Base-by-base conservation (phyloP, 2,888 invertebrate genomes). In the Caenorhabditis sp. region DNA sequence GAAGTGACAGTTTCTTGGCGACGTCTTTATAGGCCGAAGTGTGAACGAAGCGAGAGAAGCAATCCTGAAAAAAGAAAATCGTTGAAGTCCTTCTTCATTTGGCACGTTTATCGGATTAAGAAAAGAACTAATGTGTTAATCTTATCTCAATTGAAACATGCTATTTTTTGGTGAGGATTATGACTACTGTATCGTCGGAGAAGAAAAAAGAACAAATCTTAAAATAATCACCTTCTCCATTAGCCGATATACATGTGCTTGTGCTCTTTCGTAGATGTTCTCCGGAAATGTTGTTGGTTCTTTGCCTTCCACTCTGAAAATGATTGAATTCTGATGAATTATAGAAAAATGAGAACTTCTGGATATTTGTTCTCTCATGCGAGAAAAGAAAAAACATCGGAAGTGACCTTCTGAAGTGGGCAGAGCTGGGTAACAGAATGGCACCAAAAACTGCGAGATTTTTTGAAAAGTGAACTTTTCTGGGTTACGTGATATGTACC, bases 21-120 rank as follows among this genome's bases (percentile, higher is more conserved):
- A 83, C 77, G 57, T 83, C 81, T 59, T 82, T 83, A 76, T 83
- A 83, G 38, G 74, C 77, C 36, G 67, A 61, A 12, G 83, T 83
- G 70, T 83, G 83, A 2, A 83, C 83, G 65, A 83, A 83, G n/a
- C 83, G 81, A 17, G 81, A 81, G 75, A 83, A 83, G 57, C 83
- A 83, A 66, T 83, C 83, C 77, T 80, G 71, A 14, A 77, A 75
- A 43, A 23, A n/a, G 7, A 25, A 12, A 27, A 50, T 50, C 20
- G 4, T 10, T 50, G 50, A 20, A 50, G 23, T 36, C 5, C 27
- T 23, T 36, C 7, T 20, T 36, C 25, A 20, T 63, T 43, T 53
- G 12, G 20, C 5, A 36, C 14, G 21, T 50, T 52, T 61, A 58
- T 43, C 43, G 36, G 36, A 23, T 25, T 43, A 25, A 59, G 20